A percentile compares a stretch with the other conserved stretches of the same genome.
Conservation (phyloP, 2,113 vertebrate genomes). For the Xerus inauris region DNA sequence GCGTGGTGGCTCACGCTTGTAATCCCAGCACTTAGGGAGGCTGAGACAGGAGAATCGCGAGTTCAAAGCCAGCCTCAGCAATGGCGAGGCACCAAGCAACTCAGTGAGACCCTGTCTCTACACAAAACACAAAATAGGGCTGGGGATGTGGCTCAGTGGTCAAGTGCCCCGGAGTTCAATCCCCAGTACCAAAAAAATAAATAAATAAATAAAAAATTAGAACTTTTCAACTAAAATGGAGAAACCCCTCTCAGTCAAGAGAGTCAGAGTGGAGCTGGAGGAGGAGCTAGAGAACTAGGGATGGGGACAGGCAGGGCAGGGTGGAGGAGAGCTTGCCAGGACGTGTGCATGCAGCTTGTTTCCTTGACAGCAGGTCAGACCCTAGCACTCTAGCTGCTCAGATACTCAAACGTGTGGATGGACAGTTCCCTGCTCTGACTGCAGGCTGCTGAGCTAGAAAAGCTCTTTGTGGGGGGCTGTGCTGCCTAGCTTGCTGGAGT, state of each 20-base stretch:
- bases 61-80: too few species aligned
- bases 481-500: not conserved
- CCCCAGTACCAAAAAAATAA: too few species aligned
- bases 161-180: too few species aligned
- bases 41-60: too few species aligned
- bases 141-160: too few species aligned
- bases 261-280: not conserved
- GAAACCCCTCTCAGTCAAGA: not conserved
- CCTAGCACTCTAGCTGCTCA: rapidly evolving
- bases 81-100: too few species aligned
- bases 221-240: not conserved
- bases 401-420: not conserved
- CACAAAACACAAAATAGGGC: too few species aligned
- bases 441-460: not conserved
- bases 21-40: too few species aligned
- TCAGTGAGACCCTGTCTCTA: too few species aligned
- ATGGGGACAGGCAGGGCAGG: rapidly evolving
- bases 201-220: not conserved
- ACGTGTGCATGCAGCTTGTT: not conserved
- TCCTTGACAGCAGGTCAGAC: too few species aligned
- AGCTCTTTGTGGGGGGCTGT: not conserved
- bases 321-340: not conserved
- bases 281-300: not conserved
- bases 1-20: too few species aligned
- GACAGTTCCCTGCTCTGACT: not conserved